These are phyloP conservation scores for Delichon dasypus DNA, from an alignment of 2,797 vertebrate species.

Conservation along the genomic window DNA sequence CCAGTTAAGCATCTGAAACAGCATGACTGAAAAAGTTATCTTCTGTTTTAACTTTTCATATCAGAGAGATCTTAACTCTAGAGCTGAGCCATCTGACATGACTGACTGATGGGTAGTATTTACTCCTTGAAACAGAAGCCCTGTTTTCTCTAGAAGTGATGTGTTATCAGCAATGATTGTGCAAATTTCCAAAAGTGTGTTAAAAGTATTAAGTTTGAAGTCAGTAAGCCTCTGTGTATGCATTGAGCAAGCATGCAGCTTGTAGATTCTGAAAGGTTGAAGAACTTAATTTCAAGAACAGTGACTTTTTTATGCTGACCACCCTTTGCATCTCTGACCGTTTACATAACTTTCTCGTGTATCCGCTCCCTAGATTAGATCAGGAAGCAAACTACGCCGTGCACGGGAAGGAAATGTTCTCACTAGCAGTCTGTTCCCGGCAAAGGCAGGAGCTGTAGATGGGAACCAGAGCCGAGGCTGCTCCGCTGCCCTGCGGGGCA, in stretches of 20 bases:
- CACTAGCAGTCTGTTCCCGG: not conserved
- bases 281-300: not conserved
- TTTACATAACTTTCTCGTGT: too few relatives aligned
- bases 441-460: accelerated
- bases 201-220: not conserved
- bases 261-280: not conserved
- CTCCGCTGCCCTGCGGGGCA: not conserved
- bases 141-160: not conserved
- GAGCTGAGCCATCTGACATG: not conserved
- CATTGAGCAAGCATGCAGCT: accelerated
- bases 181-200: not conserved
- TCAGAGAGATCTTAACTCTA: not conserved
- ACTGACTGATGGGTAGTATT: accelerated
- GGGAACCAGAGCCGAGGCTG: accelerated
- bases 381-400: not conserved
- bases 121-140: not conserved
- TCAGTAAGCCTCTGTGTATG: not conserved
- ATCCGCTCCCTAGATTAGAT: not conserved
- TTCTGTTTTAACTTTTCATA: not conserved
- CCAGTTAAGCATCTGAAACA: not conserved
- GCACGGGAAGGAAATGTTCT: not conserved
- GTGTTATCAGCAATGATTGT: accelerated
- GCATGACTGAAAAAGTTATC: not conserved
- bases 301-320: accelerated
- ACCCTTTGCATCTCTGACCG: not conserved